These are phyloP conservation scores for Penaeus vannamei DNA, from an alignment of 1,140 invertebrate genomes.

Conservation along the genomic window DNA sequence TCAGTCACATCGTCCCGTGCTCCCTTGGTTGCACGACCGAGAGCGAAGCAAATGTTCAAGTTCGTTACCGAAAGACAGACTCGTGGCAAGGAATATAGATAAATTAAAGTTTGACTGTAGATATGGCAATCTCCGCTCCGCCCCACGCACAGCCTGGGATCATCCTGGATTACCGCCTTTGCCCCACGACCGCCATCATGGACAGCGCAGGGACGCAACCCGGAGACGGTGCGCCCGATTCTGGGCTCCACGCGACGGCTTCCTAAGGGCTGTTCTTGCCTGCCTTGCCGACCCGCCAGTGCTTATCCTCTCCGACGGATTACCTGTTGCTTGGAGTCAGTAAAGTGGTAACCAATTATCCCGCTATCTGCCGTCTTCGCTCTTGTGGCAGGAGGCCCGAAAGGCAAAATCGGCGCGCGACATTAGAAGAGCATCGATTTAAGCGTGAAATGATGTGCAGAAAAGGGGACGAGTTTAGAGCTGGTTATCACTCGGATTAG, in stretches of 20 bases:
- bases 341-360: conserved; percentile 63
- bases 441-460: conserved; percentile 66
- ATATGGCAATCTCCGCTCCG: conserved; percentile 53
- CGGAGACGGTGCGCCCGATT: not conserved
- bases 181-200: conserved; percentile 57
- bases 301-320: conserved; percentile 55
- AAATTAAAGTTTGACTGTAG: conserved; percentile 29
- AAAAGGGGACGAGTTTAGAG: conserved; percentile 64
- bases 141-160: conserved; percentile 57
- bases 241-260: not conserved
- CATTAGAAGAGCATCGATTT: conserved; percentile 65
- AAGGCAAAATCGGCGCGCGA: conserved; percentile 35
- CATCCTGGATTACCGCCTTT: conserved; percentile 63
- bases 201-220: conserved; percentile 22
- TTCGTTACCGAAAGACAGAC: too few relatives aligned
- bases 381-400: not conserved
- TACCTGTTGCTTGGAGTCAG: conserved; percentile 65
- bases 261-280: not conserved
- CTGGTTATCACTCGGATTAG: conserved; percentile 61
- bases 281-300: not conserved
- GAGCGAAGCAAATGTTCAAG: too few relatives aligned
- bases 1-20: too few relatives aligned
- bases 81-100: not conserved
- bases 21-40: too few relatives aligned
- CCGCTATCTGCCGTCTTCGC: conserved; percentile 18